Base-by-base conservation (phyloP, 2,797 vertebrate genomes). In the Micromesistius poutassou region DNA sequence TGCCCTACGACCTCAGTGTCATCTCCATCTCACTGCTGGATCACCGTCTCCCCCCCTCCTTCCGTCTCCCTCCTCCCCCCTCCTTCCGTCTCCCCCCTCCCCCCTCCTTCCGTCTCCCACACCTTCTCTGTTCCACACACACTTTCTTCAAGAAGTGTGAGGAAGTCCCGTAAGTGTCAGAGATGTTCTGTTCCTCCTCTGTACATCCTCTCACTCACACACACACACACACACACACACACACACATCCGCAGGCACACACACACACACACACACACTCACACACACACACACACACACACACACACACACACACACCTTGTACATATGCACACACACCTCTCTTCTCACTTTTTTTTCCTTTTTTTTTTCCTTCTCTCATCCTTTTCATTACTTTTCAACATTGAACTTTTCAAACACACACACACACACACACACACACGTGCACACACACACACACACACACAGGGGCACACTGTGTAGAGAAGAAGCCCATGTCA, bases 141-240 rank as follows among this genome's bases (percentile, higher is more conserved):
- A 33, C 28, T 36, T 30, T 46, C 46, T 28, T 55, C 68, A 75
- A 73, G 22, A 70, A 77, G 83, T 78, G 38, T 3, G 2, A 76
- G 36, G 82, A 77, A 82, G 82, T 85, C 87, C 87, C 85, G 75
- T 30, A 80, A 84, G 84, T 91, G 78, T 77, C 75, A 38, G 80
- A 85, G 87, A 81, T 86, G 79, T 75, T 55, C 80, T 84, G 86
- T 84, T 90, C 81, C 81, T 84, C 87, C 85, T 71, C 78, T 78
- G 82, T 82, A 74, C 78, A 82, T 81, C 81, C 50, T 82, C 86
- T 85, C 79, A 55, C 85, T 87, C 79, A 86, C 72, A 74, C 71
- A 30, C n/a, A 66, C 22, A 79, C 73, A 82, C 75, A 77, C 74
- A 77, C 72, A 28, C 22, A 3, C 50, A 36, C 9, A 35, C 46